Evolutionary conservation across 2,888 invertebrate genomes (phyloP).

Genomic region (Crocallis elinguaria): DNA sequence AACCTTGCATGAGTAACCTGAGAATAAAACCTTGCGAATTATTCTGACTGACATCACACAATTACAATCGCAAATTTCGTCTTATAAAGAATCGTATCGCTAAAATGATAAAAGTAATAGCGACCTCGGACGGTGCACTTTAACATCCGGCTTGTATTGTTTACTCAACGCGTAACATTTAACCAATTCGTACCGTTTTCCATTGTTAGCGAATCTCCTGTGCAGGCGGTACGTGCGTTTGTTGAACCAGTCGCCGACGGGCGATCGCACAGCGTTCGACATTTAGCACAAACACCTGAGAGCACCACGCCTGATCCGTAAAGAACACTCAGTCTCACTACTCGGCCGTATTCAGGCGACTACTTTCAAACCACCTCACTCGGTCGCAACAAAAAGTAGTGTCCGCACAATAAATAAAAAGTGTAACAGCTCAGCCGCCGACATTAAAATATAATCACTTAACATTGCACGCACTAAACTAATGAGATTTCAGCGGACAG

Average conservation of each 20-base stretch:
- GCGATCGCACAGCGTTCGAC: slow-evolving; percentile 70
- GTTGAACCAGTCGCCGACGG: slow-evolving; percentile 75
- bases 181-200: slow-evolving; percentile 70
- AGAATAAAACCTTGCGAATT: slow-evolving; percentile 10
- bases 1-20: slow-evolving; percentile 32
- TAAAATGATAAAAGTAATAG: slow-evolving; percentile 27
- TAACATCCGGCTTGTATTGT: slow-evolving; percentile 44
- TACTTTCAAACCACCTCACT: slow-evolving; percentile 66
- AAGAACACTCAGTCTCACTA: slow-evolving; percentile 58
- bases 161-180: slow-evolving; percentile 39
- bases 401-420: slow-evolving; percentile 63
- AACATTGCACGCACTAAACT: slow-evolving; percentile 78
- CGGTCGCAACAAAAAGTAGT: slow-evolving; percentile 57
- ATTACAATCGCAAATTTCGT: background rate
- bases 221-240: slow-evolving; percentile 71
- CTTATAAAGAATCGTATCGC: slow-evolving; percentile 20
- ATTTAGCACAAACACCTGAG: slow-evolving; percentile 58
- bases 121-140: slow-evolving; percentile 41
- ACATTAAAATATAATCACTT: slow-evolving; percentile 81
- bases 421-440: slow-evolving; percentile 57
- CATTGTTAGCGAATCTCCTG: slow-evolving; percentile 72
- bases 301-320: slow-evolving; percentile 50
- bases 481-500: slow-evolving; percentile 80
- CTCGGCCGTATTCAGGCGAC: slow-evolving; percentile 50
- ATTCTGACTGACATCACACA: background rate